Percentiles rank a stretch among this genome's conserved stretches.
Conservation (phyloP, 2,888 invertebrate species). For the Polydrusus tereticollis region DNA sequence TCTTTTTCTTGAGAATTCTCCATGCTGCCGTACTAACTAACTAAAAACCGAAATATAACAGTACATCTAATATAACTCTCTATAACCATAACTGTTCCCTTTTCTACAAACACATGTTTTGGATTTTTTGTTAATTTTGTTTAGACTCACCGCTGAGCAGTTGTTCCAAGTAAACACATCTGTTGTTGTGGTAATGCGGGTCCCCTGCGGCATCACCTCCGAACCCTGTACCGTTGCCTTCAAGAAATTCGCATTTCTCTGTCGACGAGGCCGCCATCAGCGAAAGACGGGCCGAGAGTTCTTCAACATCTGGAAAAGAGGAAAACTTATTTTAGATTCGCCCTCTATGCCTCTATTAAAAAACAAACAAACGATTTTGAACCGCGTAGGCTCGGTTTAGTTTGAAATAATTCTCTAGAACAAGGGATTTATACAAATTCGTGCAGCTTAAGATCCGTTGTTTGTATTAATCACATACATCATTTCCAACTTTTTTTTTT, state of each 20-base stretch:
- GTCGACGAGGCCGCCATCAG: slow-evolving; percentile 72
- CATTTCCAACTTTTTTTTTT: no score
- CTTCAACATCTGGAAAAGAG: slow-evolving; percentile 76
- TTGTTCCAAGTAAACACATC: slow-evolving; percentile 72
- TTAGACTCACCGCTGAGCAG: slow-evolving; percentile 68
- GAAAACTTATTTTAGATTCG: not conserved
- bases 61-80: slow-evolving; percentile 3
- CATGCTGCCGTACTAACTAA: no score
- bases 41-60: no score
- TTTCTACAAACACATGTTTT: slow-evolving; percentile 17
- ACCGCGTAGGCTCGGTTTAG: no score
- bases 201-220: slow-evolving; percentile 51
- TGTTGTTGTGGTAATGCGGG: slow-evolving; percentile 69
- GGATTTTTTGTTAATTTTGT: slow-evolving; percentile 20
- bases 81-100: not conserved
- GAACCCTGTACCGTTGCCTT: slow-evolving; percentile 48
- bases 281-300: slow-evolving; percentile 77
- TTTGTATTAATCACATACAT: no score
- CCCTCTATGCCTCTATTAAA: no score
- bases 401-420: no score
- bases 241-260: slow-evolving; percentile 67
- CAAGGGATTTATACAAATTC: no score
- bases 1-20: no score
- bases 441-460: no score
- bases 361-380: no score